Evolutionary conservation across 2,113 vertebrate species (phyloP).

Genomic region (Aptenodytes forsteri): DNA sequence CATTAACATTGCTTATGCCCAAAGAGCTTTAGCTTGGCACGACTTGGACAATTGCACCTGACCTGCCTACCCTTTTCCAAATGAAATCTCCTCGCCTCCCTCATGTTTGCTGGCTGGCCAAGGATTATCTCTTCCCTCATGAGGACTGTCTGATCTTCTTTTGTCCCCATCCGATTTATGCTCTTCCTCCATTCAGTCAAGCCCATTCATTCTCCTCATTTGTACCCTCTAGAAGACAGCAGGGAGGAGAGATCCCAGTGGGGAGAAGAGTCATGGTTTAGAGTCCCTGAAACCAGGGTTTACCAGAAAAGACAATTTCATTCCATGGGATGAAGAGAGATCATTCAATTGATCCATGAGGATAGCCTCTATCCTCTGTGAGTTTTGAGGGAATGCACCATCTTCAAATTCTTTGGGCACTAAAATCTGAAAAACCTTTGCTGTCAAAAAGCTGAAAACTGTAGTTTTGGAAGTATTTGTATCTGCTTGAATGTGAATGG

Average conservation of each 20-base stretch:
- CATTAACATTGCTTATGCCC: background rate
- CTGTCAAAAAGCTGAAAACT: background rate
- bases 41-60: background rate
- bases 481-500: background rate
- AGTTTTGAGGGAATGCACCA: background rate
- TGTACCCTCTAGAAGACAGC: background rate
- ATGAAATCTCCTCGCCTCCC: background rate
- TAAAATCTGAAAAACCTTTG: background rate
- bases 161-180: background rate
- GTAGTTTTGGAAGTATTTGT: background rate
- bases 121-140: background rate
- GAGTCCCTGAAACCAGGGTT: background rate
- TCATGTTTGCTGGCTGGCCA: background rate
- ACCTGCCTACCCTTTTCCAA: background rate
- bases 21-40: background rate
- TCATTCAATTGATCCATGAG: background rate
- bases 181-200: background rate
- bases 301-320: background rate
- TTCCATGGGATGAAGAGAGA: background rate
- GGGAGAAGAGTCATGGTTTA: background rate
- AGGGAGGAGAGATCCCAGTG: accelerated
- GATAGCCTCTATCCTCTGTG: background rate
- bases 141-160: background rate
- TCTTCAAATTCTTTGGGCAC: background rate
- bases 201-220: background rate